These are phyloP conservation scores for Myotis vivesi DNA, from an alignment of 2,797 vertebrate species.

Conservation along the genomic window DNA sequence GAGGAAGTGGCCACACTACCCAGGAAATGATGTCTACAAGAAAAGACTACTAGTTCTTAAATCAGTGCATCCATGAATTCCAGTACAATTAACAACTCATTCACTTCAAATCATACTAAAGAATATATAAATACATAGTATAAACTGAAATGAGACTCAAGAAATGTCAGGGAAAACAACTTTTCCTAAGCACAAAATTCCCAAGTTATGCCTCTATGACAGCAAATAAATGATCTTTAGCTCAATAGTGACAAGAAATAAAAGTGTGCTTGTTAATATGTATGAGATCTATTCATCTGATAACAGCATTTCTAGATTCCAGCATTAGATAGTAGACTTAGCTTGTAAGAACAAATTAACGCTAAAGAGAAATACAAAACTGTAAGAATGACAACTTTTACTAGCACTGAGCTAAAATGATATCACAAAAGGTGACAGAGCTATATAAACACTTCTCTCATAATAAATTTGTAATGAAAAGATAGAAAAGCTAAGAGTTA, in stretches of 20 bases:
- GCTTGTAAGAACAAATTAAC: slow-evolving; percentile 4
- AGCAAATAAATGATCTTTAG: not conserved
- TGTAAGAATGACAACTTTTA: slow-evolving; percentile 7
- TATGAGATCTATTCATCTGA: not conserved
- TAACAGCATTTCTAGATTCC: not conserved
- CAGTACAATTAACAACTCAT: not conserved
- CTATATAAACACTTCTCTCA: not conserved
- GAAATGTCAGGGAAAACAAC: not conserved
- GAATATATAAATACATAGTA: not conserved
- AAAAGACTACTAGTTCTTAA: slow-evolving; percentile 17
- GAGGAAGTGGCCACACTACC: not conserved
- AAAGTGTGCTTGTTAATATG: slow-evolving; percentile 7
- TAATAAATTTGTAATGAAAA: slow-evolving; percentile 41
- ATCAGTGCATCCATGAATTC: not conserved
- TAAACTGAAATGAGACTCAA: slow-evolving; percentile 12
- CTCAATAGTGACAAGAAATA: not conserved
- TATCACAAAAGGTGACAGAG: not conserved
- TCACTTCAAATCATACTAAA: not conserved
- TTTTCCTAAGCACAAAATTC: slow-evolving; percentile 40
- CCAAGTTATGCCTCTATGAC: not conserved
- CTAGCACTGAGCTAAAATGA: not conserved
- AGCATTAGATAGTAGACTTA: not conserved
- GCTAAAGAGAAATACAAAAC: slow-evolving; percentile 36
- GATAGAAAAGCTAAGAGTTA: slow-evolving; percentile 25
- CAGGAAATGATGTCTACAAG: not conserved